Evolutionary conservation across 2,888 invertebrate species (phyloP).

Genomic region (Cheilosia soror): DNA sequence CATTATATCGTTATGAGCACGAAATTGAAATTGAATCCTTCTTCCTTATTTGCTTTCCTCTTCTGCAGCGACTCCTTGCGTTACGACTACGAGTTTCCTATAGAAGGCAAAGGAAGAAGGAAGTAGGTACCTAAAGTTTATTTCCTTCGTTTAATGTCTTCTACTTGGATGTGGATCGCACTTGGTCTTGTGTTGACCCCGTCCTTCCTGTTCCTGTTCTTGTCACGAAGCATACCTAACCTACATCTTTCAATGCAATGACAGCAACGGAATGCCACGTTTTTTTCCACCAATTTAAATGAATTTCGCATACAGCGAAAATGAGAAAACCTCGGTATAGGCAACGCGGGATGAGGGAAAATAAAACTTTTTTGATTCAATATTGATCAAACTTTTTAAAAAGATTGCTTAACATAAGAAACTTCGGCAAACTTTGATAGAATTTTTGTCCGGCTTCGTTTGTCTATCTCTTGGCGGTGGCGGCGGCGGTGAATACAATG

Average conservation of each 20-base stretch:
- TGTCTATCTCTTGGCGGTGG: slow-evolving; percentile 5
- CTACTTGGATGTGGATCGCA: slow-evolving; percentile 52
- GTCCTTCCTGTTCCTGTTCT: slow-evolving; percentile 41
- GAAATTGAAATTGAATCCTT: slow-evolving; percentile 53
- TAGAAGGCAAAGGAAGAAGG: slow-evolving; percentile 7
- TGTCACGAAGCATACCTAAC: neutral
- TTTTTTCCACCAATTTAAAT: slow-evolving; percentile 62
- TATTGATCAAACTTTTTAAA: slow-evolving; percentile 74
- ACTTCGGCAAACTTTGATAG: slow-evolving; percentile 63
- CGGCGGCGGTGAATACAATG: neutral
- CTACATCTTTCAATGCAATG: slow-evolving; percentile 9
- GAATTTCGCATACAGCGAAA: slow-evolving; percentile 43
- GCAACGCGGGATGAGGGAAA: slow-evolving; percentile 5
- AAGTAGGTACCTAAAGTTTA: slow-evolving; percentile 42
- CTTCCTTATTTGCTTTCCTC: slow-evolving; percentile 45
- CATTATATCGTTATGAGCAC: slow-evolving; percentile 23
- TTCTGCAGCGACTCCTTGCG: slow-evolving; percentile 21
- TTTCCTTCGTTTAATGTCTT: slow-evolving; percentile 62
- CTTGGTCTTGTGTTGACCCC: slow-evolving; percentile 61
- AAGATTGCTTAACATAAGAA: slow-evolving; percentile 69
- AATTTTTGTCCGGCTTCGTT: slow-evolving; percentile 43
- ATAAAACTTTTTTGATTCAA: slow-evolving; percentile 65
- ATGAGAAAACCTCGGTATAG: slow-evolving; percentile 18
- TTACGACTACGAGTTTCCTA: slow-evolving; percentile 31
- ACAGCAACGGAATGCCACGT: slow-evolving; percentile 44